Evolutionary conservation across 2,113 vertebrate genomes (phyloP), one percentile per base, ranked within the genome.

Genomic region (Girardinichthys multiradiatus): DNA sequence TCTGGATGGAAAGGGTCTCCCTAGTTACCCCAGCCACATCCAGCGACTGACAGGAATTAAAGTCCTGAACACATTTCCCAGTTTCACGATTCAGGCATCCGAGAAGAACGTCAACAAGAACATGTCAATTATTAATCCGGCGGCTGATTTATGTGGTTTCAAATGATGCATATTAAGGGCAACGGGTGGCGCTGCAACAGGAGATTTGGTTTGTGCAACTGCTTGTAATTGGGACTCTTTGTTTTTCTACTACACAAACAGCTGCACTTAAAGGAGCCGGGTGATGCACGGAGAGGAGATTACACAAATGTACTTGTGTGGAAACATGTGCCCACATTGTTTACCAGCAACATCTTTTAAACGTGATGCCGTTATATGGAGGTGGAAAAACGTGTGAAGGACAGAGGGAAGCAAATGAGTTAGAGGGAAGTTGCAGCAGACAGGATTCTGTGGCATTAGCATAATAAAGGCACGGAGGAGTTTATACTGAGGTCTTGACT

Each of bases 51-150:
- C 19, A 80, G 70, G 75, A 81, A 84, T 88, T 74, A 84, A 84
- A 84, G 72, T 70, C 71, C 64, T 67, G 62, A 64, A 83, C 64
- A 64, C 63, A 60, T 78, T 79, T 79, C 72, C 63, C 75, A n/a
- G n/a, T n/a, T n/a, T n/a, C n/a, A n/a, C n/a, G n/a, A n/a, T n/a
- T n/a, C n/a, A n/a, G n/a, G n/a, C n/a, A n/a, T n/a, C n/a, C n/a
- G n/a, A n/a, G n/a, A n/a, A n/a, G n/a, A n/a, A n/a, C 57, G 86
- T 86, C 85, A 77, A 48, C 24, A 61, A 83, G 66, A 66, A 83
- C 33, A 19, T 70, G 79, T 92, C 78, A 85, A 90, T 90, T 85
- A 91, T 90, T 89, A 78, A 91, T 77, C 24, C 54, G 68, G 69
- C 2, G 19, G 68, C 62, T 82, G 82, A 90, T 90, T 87, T 84